Conservation (phyloP, 1,140 invertebrate genomes). For the Melipona quadrifasciata region DNA sequence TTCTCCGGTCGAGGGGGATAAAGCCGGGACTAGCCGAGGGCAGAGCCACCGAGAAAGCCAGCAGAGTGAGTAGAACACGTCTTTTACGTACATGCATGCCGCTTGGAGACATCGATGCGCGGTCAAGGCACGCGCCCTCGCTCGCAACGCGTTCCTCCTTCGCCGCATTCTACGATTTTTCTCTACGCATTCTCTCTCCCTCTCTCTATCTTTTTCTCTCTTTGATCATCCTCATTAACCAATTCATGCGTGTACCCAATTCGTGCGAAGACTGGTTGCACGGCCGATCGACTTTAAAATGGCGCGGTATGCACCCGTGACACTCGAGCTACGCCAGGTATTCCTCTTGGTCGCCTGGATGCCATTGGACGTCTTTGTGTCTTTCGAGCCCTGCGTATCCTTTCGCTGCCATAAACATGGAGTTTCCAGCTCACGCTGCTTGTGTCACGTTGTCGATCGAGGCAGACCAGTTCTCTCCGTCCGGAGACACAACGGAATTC, state of each 20-base stretch:
- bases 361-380: constrained; percentile 17
- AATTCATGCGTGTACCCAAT: neutral
- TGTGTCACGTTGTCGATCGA: constrained; percentile 37
- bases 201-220: neutral
- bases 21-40: neutral
- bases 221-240: neutral
- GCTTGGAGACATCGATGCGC: constrained; percentile 46
- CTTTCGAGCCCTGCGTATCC: constrained; percentile 22
- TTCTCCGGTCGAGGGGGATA: neutral
- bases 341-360: constrained; percentile 25
- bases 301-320: constrained; percentile 48
- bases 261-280: neutral
- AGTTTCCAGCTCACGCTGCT: constrained; percentile 4
- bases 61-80: constrained; percentile 2
- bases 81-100: neutral
- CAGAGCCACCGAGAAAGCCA: neutral
- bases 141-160: neutral
- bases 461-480: constrained; percentile 20
- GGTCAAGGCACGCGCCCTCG: constrained; percentile 16
- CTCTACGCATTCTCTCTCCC: neutral
- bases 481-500: constrained; percentile 28
- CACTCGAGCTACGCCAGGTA: constrained; percentile 33
- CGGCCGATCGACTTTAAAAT: constrained; percentile 55
- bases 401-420: constrained; percentile 45
- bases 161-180: neutral